Evolutionary conservation across 2,113 vertebrate genomes (phyloP), one percentile per base, ranked within the genome.

Genomic region (Larimichthys crocea): DNA sequence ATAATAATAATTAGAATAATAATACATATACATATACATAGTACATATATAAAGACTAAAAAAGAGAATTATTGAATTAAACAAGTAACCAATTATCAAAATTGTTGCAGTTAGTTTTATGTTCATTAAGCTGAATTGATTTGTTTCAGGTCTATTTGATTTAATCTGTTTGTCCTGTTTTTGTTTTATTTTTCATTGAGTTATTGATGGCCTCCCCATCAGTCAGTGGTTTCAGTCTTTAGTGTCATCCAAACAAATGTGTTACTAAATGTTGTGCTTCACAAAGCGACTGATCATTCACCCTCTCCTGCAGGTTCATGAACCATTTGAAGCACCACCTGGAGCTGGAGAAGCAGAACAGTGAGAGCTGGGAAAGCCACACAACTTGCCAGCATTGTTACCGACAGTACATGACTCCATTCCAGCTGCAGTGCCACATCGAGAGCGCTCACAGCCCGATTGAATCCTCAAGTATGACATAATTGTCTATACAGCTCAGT

Each of bases 301-400:
- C n/a, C 4, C 17, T 59, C 4, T 61, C 61, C 53, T 79, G 7
- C 93, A 99, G 98, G 95, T 99, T 99, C 90, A 99, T 99, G 98
- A 99, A 99, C 95, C 98, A 99, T 90, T 99, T 99, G 98, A 99
- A 99, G 71, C 98, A 99, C 90, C 98, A 99, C 88, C 93, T 99
- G 91, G 98, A 99, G 89, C 94, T 99, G 68, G 98, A 99, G 86
- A 99, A 99, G 89, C 98, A 99, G 92, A 98, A 97, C 93, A 99
- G 96, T 31, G 98, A 99, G 93, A 99, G 98, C 14, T 99, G 97
- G 97, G 98, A 99, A 88, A 99, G 96, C 93, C 97, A 99, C 94
- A 99, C 98, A 61, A 99, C 98, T 20, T 99, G 98, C 89, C 98
- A 99, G 89, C 98, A 99, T 91, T 99, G 98, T 90, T 99, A 97